phyloP scores from a whole-genome alignment of 1,140 invertebrate species.

The Tetragnatha versicolor region DNA sequence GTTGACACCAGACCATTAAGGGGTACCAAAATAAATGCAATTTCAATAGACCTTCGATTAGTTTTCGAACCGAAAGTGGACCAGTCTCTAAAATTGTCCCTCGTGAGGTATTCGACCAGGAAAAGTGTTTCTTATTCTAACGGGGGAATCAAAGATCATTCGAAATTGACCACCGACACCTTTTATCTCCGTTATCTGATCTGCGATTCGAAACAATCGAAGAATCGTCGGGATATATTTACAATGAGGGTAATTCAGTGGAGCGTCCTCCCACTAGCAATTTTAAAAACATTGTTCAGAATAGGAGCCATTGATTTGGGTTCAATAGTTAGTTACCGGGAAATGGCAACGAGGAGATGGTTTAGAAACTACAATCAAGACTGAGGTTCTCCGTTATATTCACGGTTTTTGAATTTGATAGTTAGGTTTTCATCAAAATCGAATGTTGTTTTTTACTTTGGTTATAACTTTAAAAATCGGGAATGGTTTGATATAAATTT shows the following conservation, averaged over 20 bases:
- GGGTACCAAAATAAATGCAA: neutral
- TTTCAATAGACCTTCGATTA: neutral
- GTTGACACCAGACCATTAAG: neutral
- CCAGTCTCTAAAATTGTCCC: neutral
- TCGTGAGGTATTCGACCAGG: neutral
- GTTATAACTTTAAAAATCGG: no score
- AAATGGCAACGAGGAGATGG: no score
- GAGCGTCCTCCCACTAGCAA: conserved; percentile 23
- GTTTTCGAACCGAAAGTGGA: neutral
- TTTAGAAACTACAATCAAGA: no score
- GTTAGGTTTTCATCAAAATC: no score
- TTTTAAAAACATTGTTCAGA: conserved; percentile 12
- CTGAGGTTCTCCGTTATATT: no score
- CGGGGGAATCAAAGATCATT: neutral
- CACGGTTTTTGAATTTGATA: no score
- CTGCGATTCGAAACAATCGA: conserved; percentile 14
- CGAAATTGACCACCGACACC: neutral
- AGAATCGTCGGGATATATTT: neutral
- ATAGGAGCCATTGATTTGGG: conserved; percentile 11
- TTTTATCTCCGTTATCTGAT: conserved; percentile 12
- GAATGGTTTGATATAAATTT: no score
- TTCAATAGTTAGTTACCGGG: no score
- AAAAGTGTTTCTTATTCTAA: neutral
- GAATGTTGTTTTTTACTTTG: no score
- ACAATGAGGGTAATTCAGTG: conserved; percentile 1